These are phyloP conservation scores for Phataginus tetradactyla DNA, from an alignment of 2,797 vertebrate genomes.

Conservation along the genomic window DNA sequence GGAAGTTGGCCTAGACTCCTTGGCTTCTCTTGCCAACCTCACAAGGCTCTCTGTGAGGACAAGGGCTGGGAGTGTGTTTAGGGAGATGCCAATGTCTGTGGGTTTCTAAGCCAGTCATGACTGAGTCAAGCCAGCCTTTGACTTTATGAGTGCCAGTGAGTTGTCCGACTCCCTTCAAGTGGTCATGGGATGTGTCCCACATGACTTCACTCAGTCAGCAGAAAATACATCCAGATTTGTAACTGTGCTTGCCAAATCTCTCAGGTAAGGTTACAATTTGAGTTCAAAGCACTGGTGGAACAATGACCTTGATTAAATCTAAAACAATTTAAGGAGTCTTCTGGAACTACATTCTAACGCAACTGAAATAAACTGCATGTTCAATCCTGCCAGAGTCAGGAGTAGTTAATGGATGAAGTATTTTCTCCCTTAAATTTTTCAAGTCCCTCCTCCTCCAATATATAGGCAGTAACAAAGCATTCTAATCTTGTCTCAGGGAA, in stretches of 20 bases:
- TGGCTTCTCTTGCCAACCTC: not conserved
- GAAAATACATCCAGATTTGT: not conserved
- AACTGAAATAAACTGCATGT: not conserved
- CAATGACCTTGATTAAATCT: not conserved
- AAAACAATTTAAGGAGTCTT: not conserved
- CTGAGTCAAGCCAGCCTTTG: not conserved
- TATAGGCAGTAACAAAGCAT: not conserved
- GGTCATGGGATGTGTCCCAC: not conserved
- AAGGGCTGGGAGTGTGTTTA: not conserved
- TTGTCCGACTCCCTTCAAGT: not conserved
- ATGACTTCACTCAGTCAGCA: not conserved
- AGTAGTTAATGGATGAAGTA: not conserved
- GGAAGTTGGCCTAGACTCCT: not conserved
- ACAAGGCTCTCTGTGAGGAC: not conserved
- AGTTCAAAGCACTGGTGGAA: not conserved
- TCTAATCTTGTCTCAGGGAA: not conserved
- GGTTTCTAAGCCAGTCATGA: not conserved
- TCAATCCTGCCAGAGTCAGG: not conserved
- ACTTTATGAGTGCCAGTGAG: not conserved
- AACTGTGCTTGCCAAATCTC: not conserved
- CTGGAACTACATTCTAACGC: not conserved
- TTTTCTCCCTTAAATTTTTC: not conserved
- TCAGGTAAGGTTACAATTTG: not conserved
- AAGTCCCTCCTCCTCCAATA: not conserved
- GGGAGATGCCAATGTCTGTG: not conserved